Evolutionary conservation across 2,888 invertebrate genomes (phyloP).

Genomic region (Apamea crenata): DNA sequence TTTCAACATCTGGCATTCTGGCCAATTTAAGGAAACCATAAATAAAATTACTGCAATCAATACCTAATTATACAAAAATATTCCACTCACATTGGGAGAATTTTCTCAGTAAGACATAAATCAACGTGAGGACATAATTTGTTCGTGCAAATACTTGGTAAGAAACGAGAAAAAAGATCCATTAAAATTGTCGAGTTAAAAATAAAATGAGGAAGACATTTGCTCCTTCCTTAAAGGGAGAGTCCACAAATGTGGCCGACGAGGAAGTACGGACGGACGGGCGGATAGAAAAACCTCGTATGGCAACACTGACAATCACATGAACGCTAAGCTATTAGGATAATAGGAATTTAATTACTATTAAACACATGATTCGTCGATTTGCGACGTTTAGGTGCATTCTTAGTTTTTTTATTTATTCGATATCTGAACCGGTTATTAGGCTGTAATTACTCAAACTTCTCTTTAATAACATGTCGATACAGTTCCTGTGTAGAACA

Average conservation of each 20-base stretch:
- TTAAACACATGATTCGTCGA: slow-evolving; percentile 48
- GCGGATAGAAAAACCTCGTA: slow-evolving; percentile 62
- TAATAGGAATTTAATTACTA: slow-evolving; percentile 61
- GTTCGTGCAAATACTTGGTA: slow-evolving; percentile 57
- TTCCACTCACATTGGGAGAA: slow-evolving; percentile 64
- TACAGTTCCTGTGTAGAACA: slow-evolving; percentile 18
- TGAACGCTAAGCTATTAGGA: slow-evolving; percentile 53
- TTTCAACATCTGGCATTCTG: slow-evolving; percentile 51
- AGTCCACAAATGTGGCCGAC: slow-evolving; percentile 67
- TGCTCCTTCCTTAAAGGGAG: slow-evolving; percentile 75
- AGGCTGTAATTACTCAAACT: slow-evolving; percentile 35
- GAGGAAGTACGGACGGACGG: slow-evolving; percentile 71
- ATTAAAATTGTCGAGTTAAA: slow-evolving; percentile 69
- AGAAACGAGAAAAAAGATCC: slow-evolving; percentile 47
- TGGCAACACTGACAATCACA: slow-evolving; percentile 46
- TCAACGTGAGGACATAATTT: slow-evolving; percentile 68
- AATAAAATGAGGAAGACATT: slow-evolving; percentile 73
- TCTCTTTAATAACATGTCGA: slow-evolving; percentile 37
- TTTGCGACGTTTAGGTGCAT: slow-evolving; percentile 44
- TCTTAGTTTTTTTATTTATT: slow-evolving; percentile 24
- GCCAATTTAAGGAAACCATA: slow-evolving; percentile 59
- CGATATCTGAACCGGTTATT: slow-evolving; percentile 34
- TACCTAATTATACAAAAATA: slow-evolving; percentile 61
- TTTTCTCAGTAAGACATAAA: slow-evolving; percentile 68
- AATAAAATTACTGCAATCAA: slow-evolving; percentile 62